Percentiles rank a stretch among this genome's conserved stretches.
These are phyloP conservation scores for Leptoclinus maculatus DNA, from an alignment of 2,797 vertebrate species.

Conservation along the genomic window DNA sequence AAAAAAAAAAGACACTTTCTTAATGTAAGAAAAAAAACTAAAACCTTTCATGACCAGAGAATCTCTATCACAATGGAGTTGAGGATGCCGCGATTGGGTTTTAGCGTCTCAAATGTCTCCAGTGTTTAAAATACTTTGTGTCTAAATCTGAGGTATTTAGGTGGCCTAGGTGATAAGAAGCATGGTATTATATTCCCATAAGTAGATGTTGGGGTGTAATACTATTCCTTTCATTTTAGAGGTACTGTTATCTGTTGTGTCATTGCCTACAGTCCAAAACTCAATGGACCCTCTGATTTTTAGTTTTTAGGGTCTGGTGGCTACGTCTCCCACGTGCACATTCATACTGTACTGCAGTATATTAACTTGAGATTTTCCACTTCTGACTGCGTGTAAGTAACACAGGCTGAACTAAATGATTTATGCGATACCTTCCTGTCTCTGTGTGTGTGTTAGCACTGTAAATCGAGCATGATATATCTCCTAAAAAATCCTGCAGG, in stretches of 20 bases:
- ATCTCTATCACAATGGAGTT: conserved; percentile 45
- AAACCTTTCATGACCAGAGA: conserved; percentile 53
- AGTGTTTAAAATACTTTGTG: conserved; percentile 40
- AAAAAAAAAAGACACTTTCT: too few relatives aligned
- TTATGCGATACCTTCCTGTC: conserved; percentile 40
- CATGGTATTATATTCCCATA: conserved; percentile 58
- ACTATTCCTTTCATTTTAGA: conserved; percentile 49
- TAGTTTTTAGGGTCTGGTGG: conserved; percentile 51
- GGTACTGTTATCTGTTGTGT: conserved; percentile 46
- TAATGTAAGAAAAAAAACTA: conserved; percentile 44
- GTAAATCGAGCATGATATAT: conserved; percentile 63
- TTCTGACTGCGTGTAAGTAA: conserved; percentile 30
- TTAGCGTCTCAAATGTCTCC: conserved; percentile 63
- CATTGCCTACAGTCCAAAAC: conserved; percentile 31
- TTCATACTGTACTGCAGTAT: conserved; percentile 7
- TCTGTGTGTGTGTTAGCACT: conserved; percentile 47
- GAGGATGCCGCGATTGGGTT: conserved; percentile 61
- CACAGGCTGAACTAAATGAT: conserved; percentile 40
- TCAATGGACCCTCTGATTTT: conserved; percentile 54
- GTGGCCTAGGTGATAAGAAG: conserved; percentile 57
- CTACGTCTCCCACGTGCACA: conserved; percentile 15
- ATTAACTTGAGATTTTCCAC: conserved; percentile 33
- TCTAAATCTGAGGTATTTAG: conserved; percentile 46
- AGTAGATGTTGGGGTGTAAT: conserved; percentile 54
- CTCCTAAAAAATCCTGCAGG: conserved; percentile 33